Percentiles rank a stretch among this genome's conserved stretches.
Evolutionary conservation across 2,113 vertebrate species (phyloP).

Genomic region (Rhadina sibilatrix): DNA sequence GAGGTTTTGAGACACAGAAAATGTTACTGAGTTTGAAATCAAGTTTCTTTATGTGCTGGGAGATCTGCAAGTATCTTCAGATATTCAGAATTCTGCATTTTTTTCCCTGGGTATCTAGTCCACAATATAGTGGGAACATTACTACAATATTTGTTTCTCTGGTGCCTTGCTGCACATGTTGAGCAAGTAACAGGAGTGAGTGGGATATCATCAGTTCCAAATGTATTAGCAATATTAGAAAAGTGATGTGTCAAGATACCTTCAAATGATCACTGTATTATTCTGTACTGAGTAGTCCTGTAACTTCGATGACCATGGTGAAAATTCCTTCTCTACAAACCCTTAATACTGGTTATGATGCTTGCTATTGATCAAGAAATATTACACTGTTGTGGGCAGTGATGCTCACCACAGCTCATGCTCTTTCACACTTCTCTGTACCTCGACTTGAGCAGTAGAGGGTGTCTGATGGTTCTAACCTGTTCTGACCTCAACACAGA

Average conservation of each 20-base stretch:
- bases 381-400: background rate
- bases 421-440: background rate
- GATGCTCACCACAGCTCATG: background rate
- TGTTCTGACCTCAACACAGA: background rate
- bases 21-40: background rate
- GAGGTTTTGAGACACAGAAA: background rate
- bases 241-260: background rate
- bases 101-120: background rate
- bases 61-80: background rate
- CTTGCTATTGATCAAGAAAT: background rate
- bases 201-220: background rate
- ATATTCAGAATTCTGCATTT: background rate
- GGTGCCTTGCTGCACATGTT: background rate
- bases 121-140: background rate
- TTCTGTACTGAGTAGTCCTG: background rate
- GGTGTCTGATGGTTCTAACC: background rate
- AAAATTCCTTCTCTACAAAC: background rate
- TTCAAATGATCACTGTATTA: background rate
- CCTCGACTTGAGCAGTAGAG: background rate
- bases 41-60: background rate
- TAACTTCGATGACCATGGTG: background rate
- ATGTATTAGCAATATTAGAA: background rate
- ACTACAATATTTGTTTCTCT: background rate
- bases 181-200: background rate
- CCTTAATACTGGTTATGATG: background rate